A percentile compares a stretch with the other conserved stretches of the same genome.
phyloP scores from a whole-genome alignment of 2,797 vertebrate species.

The Nannoperca obscura region DNA sequence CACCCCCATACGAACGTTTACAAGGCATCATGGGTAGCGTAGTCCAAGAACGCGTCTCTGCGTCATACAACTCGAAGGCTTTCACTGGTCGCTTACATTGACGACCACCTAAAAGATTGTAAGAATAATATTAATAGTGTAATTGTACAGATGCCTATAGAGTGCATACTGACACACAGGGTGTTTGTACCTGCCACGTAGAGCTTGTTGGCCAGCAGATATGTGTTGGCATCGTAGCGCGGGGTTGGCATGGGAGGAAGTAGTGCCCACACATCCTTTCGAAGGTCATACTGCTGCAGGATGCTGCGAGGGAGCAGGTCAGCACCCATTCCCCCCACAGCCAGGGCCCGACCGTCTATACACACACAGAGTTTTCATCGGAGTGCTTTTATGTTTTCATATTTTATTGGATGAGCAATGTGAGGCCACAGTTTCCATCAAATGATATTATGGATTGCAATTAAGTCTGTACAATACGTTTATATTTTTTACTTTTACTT shows the following conservation, averaged over 20 bases:
- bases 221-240: conserved; percentile 91
- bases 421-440: not conserved
- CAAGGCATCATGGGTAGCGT: conserved; percentile 91
- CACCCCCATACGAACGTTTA: conserved; percentile 94
- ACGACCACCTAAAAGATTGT: conserved; percentile 87
- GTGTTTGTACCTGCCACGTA: conserved; percentile 91
- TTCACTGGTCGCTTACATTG: conserved; percentile 94
- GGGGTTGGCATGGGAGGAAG: conserved; percentile 95
- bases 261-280: conserved; percentile 96
- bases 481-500: no score
- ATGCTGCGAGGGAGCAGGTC: conserved; percentile 93
- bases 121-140: not conserved
- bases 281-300: conserved; percentile 95
- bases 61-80: conserved; percentile 94
- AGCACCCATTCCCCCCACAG: conserved; percentile 94
- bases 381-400: not conserved
- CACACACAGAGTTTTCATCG: conserved; percentile 3
- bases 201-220: conserved; percentile 92
- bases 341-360: conserved; percentile 92
- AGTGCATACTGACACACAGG: not conserved
- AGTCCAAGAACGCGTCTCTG: conserved; percentile 91
- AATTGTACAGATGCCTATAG: not conserved
- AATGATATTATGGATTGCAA: not conserved
- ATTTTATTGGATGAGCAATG: not conserved
- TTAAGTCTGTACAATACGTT: not conserved